Conservation (phyloP, 2,113 vertebrate species). For the Protobothrops mucrosquamatus region DNA sequence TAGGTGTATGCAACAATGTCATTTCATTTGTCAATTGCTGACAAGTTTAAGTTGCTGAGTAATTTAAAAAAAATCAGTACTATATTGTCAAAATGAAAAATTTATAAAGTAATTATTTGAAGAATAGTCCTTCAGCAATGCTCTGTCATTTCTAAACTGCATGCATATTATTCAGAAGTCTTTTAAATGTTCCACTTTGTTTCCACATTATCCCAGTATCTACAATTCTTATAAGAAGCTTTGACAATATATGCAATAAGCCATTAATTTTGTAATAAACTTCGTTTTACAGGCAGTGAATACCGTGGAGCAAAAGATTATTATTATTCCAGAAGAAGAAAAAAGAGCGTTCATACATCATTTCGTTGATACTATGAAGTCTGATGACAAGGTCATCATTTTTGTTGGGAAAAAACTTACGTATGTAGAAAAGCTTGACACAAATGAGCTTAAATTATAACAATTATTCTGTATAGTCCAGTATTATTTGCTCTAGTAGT, state of each 20-base stretch:
- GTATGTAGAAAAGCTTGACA: conserved; percentile 70
- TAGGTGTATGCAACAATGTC: not conserved
- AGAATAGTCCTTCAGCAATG: not conserved
- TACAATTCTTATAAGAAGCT: not conserved
- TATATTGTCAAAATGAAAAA: not conserved
- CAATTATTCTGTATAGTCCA: not conserved
- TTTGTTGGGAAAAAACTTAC: conserved; percentile 90
- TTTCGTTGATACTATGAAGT: conserved; percentile 84
- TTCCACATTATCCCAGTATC: not conserved
- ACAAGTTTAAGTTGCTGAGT: not conserved
- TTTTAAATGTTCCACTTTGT: not conserved
- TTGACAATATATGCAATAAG: not conserved
- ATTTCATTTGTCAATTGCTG: not conserved
- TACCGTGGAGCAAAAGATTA: conserved; percentile 84
- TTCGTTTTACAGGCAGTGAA: conserved; percentile 79
- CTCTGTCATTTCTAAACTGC: not conserved
- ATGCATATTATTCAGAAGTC: not conserved
- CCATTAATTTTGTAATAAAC: not conserved
- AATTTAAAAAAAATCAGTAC: not conserved
- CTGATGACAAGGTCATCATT: conserved; percentile 87
- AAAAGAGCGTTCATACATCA: conserved; percentile 80
- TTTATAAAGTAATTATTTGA: not conserved
- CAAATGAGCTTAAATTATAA: not conserved
- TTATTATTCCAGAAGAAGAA: conserved; percentile 85
- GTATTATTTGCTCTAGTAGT: not conserved